Conservation (phyloP, 2,888 invertebrate species). For the Leptopilina myrica region DNA sequence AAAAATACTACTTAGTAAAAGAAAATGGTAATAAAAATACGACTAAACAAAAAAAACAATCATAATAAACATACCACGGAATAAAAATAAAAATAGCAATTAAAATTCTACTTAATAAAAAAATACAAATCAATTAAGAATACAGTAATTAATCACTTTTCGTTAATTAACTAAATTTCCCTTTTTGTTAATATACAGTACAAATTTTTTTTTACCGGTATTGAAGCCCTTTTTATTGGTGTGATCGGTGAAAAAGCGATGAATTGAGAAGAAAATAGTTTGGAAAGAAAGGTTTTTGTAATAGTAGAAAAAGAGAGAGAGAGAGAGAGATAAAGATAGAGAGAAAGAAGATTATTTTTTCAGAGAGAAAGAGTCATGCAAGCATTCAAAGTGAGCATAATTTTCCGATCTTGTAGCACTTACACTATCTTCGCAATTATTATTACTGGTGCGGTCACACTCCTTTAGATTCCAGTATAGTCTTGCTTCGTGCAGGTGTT, state of each 20-base stretch:
- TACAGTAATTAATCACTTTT: too few species aligned
- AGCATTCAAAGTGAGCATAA: conserved; percentile 36
- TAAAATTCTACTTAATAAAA: too few species aligned
- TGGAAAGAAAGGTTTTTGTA: background rate
- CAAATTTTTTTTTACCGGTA: background rate
- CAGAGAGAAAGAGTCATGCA: conserved; percentile 15
- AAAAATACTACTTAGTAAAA: too few species aligned
- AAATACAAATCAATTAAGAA: too few species aligned
- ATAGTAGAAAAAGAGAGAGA: background rate
- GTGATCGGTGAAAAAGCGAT: background rate
- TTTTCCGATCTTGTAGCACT: conserved; percentile 62
- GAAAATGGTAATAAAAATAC: too few species aligned
- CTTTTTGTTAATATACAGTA: too few species aligned
- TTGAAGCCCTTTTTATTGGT: background rate
- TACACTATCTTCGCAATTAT: conserved; percentile 71
- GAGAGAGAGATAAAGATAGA: too few species aligned
- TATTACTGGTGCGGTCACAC: conserved; percentile 72
- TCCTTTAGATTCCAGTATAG: conserved; percentile 79
- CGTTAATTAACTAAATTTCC: too few species aligned
- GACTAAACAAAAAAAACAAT: too few species aligned
- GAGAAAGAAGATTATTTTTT: background rate
- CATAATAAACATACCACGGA: too few species aligned
- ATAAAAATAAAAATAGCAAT: too few species aligned
- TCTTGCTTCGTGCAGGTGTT: conserved; percentile 82
- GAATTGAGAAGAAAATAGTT: background rate